Percentiles rank a stretch among this genome's conserved stretches.
These are phyloP conservation scores for Doris montereyensis DNA, from an alignment of 2,888 invertebrate genomes.

Conservation along the genomic window DNA sequence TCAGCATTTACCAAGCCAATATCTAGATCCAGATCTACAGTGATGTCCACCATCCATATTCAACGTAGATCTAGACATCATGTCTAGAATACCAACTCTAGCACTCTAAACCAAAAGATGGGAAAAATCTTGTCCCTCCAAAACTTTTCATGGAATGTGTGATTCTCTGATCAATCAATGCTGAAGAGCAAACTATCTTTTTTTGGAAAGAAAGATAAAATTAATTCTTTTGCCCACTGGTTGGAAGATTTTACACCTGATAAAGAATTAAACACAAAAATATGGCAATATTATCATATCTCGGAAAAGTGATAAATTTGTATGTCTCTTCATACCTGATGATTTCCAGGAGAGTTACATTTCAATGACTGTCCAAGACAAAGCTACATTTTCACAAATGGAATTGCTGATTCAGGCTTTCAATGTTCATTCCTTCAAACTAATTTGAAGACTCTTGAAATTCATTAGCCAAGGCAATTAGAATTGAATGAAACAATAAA, in stretches of 20 bases:
- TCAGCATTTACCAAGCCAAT: not conserved
- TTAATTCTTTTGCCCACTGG: not conserved
- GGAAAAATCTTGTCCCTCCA: not conserved
- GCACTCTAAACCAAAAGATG: not conserved
- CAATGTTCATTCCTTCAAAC: too few relatives aligned
- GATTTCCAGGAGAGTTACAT: too few relatives aligned
- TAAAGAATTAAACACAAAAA: conserved; percentile 9
- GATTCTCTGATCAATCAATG: too few relatives aligned
- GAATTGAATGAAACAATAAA: not conserved
- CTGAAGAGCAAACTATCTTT: not conserved
- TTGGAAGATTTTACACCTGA: conserved; percentile 4
- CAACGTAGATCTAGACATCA: too few relatives aligned
- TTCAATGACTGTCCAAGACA: not conserved
- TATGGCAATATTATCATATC: not conserved
- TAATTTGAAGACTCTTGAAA: not conserved
- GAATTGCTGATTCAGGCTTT: not conserved
- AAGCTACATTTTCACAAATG: too few relatives aligned
- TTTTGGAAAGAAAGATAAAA: conserved; percentile 2
- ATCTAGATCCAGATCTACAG: not conserved
- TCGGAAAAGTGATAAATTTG: not conserved
- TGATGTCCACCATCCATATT: not conserved
- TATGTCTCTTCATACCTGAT: too few relatives aligned
- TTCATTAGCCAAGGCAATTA: not conserved
- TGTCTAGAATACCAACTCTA: not conserved
- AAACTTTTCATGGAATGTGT: too few relatives aligned